Evolutionary conservation across 2,797 vertebrate genomes (phyloP).

Genomic region (Pangasius djambal): DNA sequence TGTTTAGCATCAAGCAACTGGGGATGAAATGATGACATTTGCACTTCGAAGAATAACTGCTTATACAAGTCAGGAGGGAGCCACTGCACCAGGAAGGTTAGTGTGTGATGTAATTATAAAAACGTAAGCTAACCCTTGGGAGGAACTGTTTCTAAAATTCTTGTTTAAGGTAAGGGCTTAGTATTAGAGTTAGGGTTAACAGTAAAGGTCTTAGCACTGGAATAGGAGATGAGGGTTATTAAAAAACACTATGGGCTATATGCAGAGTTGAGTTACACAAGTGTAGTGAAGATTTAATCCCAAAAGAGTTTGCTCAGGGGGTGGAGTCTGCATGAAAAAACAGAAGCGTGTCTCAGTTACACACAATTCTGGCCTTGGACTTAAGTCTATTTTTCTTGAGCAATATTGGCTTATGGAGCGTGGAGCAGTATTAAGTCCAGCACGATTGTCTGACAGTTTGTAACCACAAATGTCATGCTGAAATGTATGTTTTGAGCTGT

Average conservation of each 20-base stretch:
- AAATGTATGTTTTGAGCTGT: not conserved
- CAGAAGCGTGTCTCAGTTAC: not conserved
- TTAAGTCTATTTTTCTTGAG: not conserved
- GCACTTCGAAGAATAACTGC: slow-evolving; percentile 13
- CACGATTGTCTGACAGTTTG: too few relatives aligned
- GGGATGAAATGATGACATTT: slow-evolving; percentile 29
- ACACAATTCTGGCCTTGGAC: not conserved
- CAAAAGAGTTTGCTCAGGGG: not conserved
- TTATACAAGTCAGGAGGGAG: not conserved
- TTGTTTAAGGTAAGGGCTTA: not conserved
- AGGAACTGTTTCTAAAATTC: not conserved
- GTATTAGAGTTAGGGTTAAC: not conserved
- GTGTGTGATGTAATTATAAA: not conserved
- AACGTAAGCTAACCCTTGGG: not conserved
- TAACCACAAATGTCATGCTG: not conserved
- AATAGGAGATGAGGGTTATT: not conserved
- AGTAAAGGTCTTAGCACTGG: not conserved
- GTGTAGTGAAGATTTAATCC: not conserved
- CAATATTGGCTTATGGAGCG: not conserved
- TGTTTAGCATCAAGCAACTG: slow-evolving; percentile 22
- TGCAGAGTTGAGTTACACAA: not conserved
- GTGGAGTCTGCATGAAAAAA: not conserved
- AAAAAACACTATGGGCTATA: not conserved
- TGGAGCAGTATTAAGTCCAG: not conserved
- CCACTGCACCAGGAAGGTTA: not conserved